Evolutionary conservation across 2,888 invertebrate species (phyloP), one percentile per base, ranked within the genome.

Genomic region (Harpagoxenus sublaevis): DNA sequence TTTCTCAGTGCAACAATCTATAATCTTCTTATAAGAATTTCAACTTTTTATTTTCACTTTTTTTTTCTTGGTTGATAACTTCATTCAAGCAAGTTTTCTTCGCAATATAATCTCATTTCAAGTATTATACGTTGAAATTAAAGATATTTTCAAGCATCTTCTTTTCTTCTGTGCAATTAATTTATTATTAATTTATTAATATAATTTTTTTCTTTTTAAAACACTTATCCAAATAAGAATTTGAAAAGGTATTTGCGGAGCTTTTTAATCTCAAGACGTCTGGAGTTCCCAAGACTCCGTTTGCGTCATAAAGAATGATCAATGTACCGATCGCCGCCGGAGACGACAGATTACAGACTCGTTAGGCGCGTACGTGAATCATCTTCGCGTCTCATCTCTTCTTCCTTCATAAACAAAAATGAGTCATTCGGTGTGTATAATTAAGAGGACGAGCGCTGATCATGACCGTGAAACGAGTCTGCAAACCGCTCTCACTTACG

Each of bases 391-490:
- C n/a, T 62, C 65, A 48, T 78, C 23, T 79, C 39, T 45, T 78
- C 60, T 77, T 82, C 68, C 35, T 45, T 42, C 57, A 77, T 62
- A 81, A 60, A 84, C 84, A 78, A 73, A 86, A 84, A 88, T 89
- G 89, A 88, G 88, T 89, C 89, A 91, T 82, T 88, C 77, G 74
- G 82, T 66, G 18, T 53, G 39, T 55, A 83, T 84, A 88, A 86
- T 84, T 83, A 86, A 63, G 91, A 91, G 89, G 92, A 93, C 91
- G 92, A 92, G 92, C 89, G 84, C 87, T 81, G 90, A 91, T 93
- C 93, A 89, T 93, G 93, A 88, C 93, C 92, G 81, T 92, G 91
- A 90, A 86, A 79, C 73, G 15, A 57, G 70, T 81, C n/a, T 15
- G 53, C 55, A 60, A 75, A 42, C 65, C 55, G 65, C 81, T 42